Evolutionary conservation across 1,140 invertebrate genomes (phyloP), one percentile per base, ranked within the genome.

Genomic region (Halotydeus destructor): DNA sequence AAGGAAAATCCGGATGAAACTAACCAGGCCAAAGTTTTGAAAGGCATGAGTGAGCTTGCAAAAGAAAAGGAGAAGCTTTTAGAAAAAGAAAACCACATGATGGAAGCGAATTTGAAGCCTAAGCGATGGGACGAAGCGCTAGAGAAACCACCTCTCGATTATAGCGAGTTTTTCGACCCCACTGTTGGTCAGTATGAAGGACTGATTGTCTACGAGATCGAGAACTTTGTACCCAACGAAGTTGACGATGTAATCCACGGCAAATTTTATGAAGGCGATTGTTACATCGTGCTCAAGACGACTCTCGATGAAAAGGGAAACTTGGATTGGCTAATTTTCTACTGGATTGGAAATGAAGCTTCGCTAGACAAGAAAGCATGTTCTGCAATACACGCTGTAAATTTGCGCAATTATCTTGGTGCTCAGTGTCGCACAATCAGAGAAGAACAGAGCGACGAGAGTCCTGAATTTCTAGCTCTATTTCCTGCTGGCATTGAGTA

Each of bases 221-320:
- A 98, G 62, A 98, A 99, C 59, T 98, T 99, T 59, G 64, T 97
- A 44, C 93, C 93, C 0, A 93, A 89, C 58, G 75, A 77, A 54
- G 57, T 96, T 8, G 68, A 70, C 37, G 62, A 67, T 26, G 51
- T 50, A 45, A 49, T 49, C 21, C 41, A 31, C 38, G 93, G 94
- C 5, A 94, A 96, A 62, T 98, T 99, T 62, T 99, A 96, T 57
- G 88, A 97, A 64, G 93, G 83, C 12, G 94, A 99, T 61, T 98
- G 91, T 62, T 99, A 99, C 57, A 96, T 99, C 51, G 70, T 99
- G 41, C 61, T 99, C 33, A 86, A 93, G 60, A 98, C 93, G 0
- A 71, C 63, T 27, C 61, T 78, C 27, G 88, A 96, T 57, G 61
- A 88, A 26, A 73, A 75, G 50, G 79, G 80, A 33, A 76, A 75